phyloP scores from a whole-genome alignment of 2,797 vertebrate genomes.

The Pipistrellus nathusii region DNA sequence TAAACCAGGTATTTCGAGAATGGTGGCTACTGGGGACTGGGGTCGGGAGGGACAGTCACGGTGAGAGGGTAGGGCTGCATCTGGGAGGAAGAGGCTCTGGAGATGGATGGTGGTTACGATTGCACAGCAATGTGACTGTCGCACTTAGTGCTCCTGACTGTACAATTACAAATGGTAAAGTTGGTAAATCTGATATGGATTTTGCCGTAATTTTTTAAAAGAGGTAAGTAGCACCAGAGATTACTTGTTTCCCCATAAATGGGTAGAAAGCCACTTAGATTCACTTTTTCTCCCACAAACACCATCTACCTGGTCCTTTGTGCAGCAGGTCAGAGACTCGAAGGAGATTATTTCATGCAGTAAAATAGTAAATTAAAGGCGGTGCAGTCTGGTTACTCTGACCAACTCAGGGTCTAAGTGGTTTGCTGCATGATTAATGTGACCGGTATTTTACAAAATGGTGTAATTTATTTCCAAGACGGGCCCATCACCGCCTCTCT shows the following conservation, averaged over 20 bases:
- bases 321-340: neutral
- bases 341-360: neutral
- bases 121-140: neutral
- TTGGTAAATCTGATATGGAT: neutral
- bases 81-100: neutral
- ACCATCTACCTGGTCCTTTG: neutral
- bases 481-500: neutral
- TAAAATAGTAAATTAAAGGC: neutral
- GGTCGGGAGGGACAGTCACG: too few relatives aligned
- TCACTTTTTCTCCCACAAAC: neutral
- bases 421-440: neutral
- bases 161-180: neutral
- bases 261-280: neutral
- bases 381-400: neutral
- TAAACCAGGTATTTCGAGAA: constrained; percentile 4
- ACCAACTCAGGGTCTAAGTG: neutral
- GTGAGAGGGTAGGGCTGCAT: rapidly evolving
- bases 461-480: neutral
- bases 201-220: neutral
- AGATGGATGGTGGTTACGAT: neutral
- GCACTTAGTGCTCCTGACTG: too few relatives aligned
- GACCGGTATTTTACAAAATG: neutral
- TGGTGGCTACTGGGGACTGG: too few relatives aligned
- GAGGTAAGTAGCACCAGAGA: neutral
- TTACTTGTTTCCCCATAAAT: neutral